Evolutionary conservation across 1,140 invertebrate genomes (phyloP).

Genomic region (Laupala kohalensis): DNA sequence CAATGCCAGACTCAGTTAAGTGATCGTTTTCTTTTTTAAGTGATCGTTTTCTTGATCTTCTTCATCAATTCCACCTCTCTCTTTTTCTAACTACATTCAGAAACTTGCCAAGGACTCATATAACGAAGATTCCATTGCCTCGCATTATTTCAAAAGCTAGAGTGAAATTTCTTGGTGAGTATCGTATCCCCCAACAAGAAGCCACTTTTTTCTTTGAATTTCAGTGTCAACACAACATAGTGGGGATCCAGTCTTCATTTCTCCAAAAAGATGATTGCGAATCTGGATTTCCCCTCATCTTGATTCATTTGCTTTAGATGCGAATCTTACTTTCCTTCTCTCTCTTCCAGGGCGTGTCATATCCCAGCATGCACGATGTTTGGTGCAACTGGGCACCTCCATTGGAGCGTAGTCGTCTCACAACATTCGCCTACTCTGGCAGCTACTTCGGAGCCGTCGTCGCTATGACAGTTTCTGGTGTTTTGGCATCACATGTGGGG

Average conservation of each 20-base stretch:
- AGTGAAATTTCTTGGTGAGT: no score
- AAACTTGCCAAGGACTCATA: no score
- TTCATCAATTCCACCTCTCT: no score
- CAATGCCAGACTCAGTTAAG: no score
- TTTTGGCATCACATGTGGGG: slow-evolving; percentile 55
- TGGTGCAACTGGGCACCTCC: slow-evolving; percentile 84
- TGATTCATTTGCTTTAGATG: not conserved
- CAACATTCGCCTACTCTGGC: slow-evolving; percentile 66
- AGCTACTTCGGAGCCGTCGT: slow-evolving; percentile 72
- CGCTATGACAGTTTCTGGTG: slow-evolving; percentile 60
- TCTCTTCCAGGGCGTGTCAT: slow-evolving; percentile 63
- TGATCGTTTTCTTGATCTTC: no score
- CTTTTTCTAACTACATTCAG: no score
- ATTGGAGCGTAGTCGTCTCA: slow-evolving; percentile 60
- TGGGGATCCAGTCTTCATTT: not conserved
- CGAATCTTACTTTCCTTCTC: slow-evolving; percentile 17
- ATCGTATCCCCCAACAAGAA: no score
- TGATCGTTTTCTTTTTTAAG: no score
- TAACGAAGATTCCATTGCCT: no score
- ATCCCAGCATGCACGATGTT: slow-evolving; percentile 76
- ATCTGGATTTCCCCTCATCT: not conserved
- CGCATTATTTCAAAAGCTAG: no score
- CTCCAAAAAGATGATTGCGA: not conserved
- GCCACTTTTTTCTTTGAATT: not conserved
- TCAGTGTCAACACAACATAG: slow-evolving; percentile 20